A percentile compares a stretch with the other conserved stretches of the same genome.
These are phyloP conservation scores for Andricus curvator DNA, from an alignment of 2,888 invertebrate genomes.

Conservation along the genomic window DNA sequence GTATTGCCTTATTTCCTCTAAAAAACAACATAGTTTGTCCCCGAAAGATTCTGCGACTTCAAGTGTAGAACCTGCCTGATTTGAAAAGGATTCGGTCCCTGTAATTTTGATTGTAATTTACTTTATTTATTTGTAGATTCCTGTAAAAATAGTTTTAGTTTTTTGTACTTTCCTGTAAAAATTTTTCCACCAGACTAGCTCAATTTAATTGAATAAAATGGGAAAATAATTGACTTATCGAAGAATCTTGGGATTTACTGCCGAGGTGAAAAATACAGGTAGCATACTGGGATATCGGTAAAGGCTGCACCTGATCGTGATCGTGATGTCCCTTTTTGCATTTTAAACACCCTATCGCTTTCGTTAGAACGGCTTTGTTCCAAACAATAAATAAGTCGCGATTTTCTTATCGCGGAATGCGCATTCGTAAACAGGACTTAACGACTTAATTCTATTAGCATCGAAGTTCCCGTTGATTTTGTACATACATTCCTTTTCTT, in stretches of 20 bases:
- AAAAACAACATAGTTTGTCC: too few species aligned
- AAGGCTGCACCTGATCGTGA: background rate
- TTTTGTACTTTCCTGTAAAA: too few species aligned
- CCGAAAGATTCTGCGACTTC: too few species aligned
- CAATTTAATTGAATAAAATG: background rate
- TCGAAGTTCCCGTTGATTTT: slow-evolving; percentile 21
- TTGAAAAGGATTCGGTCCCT: too few species aligned
- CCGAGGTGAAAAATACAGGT: background rate
- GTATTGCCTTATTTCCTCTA: too few species aligned
- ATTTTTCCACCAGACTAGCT: too few species aligned
- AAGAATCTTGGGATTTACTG: background rate
- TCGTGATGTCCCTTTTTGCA: background rate
- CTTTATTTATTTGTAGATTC: too few species aligned
- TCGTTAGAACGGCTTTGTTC: slow-evolving; percentile 11
- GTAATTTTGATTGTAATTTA: too few species aligned
- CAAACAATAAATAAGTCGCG: slow-evolving; percentile 23
- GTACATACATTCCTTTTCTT: slow-evolving; percentile 18
- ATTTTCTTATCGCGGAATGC: slow-evolving; percentile 28
- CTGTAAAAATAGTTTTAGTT: too few species aligned
- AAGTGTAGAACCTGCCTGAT: too few species aligned
- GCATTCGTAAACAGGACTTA: slow-evolving; percentile 8
- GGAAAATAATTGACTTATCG: background rate
- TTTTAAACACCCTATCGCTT: slow-evolving; percentile 15
- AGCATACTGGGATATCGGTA: background rate
- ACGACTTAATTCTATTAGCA: slow-evolving; percentile 7